Conservation (phyloP, 2,888 invertebrate genomes). For the Leucania comma region DNA sequence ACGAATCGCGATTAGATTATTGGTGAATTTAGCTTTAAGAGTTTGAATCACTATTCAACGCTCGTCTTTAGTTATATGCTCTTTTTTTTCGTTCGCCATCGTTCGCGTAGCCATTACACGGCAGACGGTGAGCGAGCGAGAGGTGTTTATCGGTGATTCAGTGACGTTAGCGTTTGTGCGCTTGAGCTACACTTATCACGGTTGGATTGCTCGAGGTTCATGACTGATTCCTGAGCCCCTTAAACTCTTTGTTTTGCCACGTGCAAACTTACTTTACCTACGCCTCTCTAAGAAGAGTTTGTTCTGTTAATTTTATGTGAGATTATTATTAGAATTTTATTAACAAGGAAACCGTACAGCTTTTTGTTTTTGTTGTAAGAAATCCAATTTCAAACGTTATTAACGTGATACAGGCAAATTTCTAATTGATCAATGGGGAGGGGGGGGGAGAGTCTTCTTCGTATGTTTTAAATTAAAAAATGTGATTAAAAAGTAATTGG, state of each 20-base stretch:
- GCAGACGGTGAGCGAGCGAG: not conserved
- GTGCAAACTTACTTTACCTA: constrained; percentile 17
- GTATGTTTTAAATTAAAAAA: no score
- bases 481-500: no score
- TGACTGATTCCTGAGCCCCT: constrained; percentile 20
- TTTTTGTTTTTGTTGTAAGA: not conserved
- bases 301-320: not conserved
- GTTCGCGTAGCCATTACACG: no score
- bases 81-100: not conserved
- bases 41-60: not conserved
- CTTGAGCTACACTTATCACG: not conserved
- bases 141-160: not conserved
- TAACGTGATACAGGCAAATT: not conserved
- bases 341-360: not conserved
- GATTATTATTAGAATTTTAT: not conserved
- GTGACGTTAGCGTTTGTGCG: not conserved
- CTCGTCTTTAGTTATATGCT: not conserved
- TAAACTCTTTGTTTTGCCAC: not conserved
- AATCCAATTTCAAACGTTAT: not conserved
- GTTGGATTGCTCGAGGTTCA: not conserved
- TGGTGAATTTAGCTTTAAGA: no score
- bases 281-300: not conserved
- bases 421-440: not conserved
- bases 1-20: no score
- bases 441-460: no score